Conservation (phyloP, 2,797 vertebrate species). For the Acipenser ruthenus region DNA sequence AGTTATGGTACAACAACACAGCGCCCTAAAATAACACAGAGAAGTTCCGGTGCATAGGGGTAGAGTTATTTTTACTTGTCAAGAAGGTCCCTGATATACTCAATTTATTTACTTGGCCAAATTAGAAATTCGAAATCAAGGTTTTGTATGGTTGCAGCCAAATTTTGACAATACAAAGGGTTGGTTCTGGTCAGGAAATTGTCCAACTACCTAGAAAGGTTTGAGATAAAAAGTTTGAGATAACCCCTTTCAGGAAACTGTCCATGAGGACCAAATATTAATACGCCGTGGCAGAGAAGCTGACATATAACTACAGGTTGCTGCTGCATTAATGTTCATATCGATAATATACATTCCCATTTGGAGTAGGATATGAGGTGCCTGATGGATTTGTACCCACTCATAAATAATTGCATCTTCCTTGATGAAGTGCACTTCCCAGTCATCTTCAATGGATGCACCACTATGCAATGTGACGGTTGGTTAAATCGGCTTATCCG, state of each 20-base stretch:
- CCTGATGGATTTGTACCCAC: background rate
- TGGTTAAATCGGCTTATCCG: background rate
- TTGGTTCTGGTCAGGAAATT: background rate
- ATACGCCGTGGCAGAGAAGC: background rate
- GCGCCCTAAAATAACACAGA: no score
- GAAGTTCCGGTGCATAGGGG: no score
- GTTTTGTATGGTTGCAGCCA: no score
- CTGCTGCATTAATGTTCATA: background rate
- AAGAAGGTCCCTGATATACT: no score
- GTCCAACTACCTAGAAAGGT: background rate
- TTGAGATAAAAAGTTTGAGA: no score
- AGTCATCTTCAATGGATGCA: background rate
- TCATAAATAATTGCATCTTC: background rate
- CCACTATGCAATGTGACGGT: slow-evolving; percentile 2
- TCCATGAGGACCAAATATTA: background rate
- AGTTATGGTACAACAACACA: no score
- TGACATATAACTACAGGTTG: background rate
- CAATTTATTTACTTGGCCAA: no score
- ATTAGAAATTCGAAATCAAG: no score
- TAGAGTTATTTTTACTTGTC: no score
- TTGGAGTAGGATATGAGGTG: background rate
- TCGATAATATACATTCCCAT: background rate
- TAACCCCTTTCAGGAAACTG: background rate
- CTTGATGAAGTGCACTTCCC: background rate
- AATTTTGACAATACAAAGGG: no score